phyloP scores from a whole-genome alignment of 2,888 invertebrate genomes.

The Eucera pruinosa region DNA sequence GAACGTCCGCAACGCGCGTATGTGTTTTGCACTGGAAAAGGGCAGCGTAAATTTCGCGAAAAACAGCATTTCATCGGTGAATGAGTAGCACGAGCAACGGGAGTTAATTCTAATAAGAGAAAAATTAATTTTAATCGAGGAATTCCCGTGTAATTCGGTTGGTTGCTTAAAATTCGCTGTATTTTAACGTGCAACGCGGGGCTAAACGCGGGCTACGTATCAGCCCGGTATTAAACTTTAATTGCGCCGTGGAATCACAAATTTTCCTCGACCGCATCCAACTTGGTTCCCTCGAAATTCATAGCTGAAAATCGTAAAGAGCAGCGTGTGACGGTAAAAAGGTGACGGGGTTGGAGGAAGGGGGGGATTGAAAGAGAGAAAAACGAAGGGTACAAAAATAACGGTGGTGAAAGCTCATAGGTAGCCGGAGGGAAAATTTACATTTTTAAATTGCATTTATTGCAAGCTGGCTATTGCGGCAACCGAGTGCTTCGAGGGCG shows the following conservation, averaged over 20 bases:
- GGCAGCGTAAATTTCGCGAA: constrained; percentile 32
- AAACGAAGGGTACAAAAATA: background rate
- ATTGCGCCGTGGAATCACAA: constrained; percentile 33
- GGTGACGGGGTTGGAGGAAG: background rate
- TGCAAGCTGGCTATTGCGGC: constrained; percentile 1
- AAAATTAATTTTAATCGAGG: constrained; percentile 44
- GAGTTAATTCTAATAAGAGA: constrained; percentile 16
- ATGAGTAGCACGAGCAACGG: background rate
- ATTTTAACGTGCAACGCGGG: constrained; percentile 19
- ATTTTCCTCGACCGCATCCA: background rate
- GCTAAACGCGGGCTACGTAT: constrained; percentile 41
- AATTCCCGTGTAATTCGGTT: constrained; percentile 8
- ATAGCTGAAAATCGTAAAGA: constrained; percentile 11
- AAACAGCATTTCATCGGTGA: constrained; percentile 3
- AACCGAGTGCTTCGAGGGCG: constrained; percentile 10
- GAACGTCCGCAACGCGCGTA: background rate
- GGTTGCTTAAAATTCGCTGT: constrained; percentile 29
- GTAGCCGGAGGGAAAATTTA: constrained; percentile 23
- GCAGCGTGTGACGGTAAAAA: background rate
- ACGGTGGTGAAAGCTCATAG: constrained; percentile 12
- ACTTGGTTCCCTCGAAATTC: constrained; percentile 10
- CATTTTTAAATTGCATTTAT: constrained; percentile 53
- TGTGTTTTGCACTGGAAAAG: constrained; percentile 6
- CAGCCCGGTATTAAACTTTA: constrained; percentile 47
- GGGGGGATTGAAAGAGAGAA: background rate